These are phyloP conservation scores for Alsophila aescularia DNA, from an alignment of 2,888 invertebrate genomes.

Conservation along the genomic window DNA sequence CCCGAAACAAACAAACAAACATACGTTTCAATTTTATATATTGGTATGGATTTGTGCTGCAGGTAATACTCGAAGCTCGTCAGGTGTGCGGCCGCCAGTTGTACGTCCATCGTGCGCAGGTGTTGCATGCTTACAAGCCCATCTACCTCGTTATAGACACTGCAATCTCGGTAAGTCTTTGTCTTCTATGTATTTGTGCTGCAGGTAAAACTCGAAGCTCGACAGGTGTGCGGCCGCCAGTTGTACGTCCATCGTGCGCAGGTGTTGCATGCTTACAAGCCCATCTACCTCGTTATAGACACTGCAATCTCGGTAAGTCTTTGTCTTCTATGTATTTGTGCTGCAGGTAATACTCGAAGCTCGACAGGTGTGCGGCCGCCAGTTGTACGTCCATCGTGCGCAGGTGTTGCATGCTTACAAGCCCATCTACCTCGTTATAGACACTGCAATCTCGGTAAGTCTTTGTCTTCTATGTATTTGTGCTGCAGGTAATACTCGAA, in stretches of 20 bases:
- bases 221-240: slow-evolving; percentile 51
- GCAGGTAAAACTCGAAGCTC: slow-evolving; percentile 59
- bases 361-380: slow-evolving; percentile 50
- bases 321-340: not conserved
- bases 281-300: slow-evolving; percentile 61
- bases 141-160: slow-evolving; percentile 61
- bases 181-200: not conserved
- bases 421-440: slow-evolving; percentile 61
- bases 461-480: not conserved
- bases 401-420: slow-evolving; percentile 38
- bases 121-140: slow-evolving; percentile 45
- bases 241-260: slow-evolving; percentile 45
- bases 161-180: slow-evolving; percentile 52
- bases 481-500: slow-evolving; percentile 55
- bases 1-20: too few relatives aligned
- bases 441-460: slow-evolving; percentile 58
- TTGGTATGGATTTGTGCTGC: slow-evolving; percentile 1
- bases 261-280: slow-evolving; percentile 42
- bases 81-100: slow-evolving; percentile 54
- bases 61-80: slow-evolving; percentile 58
- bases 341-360: slow-evolving; percentile 59
- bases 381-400: slow-evolving; percentile 47
- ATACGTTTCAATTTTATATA: too few relatives aligned
- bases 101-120: slow-evolving; percentile 40
- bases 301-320: slow-evolving; percentile 54